Conservation (phyloP, 2,888 invertebrate genomes). For the Thysanoteuthis rhombus region DNA sequence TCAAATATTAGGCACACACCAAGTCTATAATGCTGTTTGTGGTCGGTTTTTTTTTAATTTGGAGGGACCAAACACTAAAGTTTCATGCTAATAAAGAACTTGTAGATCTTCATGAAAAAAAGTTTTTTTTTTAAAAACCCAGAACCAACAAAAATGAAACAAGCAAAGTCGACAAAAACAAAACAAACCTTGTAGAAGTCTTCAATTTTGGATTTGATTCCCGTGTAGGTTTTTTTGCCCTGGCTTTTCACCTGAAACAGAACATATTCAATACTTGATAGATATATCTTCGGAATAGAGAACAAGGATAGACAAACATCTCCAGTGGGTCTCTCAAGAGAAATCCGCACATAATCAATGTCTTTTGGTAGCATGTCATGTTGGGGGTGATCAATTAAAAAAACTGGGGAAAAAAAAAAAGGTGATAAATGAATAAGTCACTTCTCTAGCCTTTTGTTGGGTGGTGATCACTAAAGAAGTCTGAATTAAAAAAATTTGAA, state of each 20-base stretch:
- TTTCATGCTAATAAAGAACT: neutral
- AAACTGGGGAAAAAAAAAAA: no score
- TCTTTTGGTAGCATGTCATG: no score
- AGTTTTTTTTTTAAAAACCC: neutral
- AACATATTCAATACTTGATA: neutral
- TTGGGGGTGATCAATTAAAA: no score
- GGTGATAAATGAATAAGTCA: no score
- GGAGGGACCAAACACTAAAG: neutral
- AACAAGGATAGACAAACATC: neutral
- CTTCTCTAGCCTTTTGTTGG: no score
- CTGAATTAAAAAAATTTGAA: no score
- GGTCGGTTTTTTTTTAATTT: neutral
- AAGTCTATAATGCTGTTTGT: neutral
- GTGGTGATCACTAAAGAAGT: no score
- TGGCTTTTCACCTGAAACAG: constrained; percentile 75
- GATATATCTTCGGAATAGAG: neutral
- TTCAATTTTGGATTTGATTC: constrained; percentile 76
- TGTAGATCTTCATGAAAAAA: no score
- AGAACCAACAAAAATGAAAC: neutral
- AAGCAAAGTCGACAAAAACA: neutral
- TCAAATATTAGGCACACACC: neutral
- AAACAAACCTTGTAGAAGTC: constrained; percentile 54
- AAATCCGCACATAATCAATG: no score
- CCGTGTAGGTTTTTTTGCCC: constrained; percentile 78
- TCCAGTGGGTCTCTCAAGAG: no score